Base-by-base conservation (phyloP, 2,888 invertebrate genomes). In the Cheilosia variabilis region DNA sequence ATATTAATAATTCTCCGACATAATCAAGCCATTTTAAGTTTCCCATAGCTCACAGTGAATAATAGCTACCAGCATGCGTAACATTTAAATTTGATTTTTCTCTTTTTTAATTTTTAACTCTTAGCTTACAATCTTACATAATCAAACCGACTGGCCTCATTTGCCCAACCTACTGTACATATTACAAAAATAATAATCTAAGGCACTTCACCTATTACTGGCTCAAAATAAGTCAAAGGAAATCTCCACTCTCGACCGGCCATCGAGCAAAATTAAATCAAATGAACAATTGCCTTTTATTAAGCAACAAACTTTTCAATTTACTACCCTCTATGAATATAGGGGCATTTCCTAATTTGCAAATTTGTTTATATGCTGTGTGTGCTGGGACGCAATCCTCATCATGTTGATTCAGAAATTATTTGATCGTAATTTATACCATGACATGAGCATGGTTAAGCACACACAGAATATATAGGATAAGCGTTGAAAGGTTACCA, bases 271-370 rank as follows among this genome's bases (percentile, higher is more conserved):
- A 24, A 87, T 55, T 24, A 88, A 87, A 60, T 87, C 76, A 88
- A 89, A 88, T 89, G 89, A 89, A 90, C 90, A 90, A 90, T 90
- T 90, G 90, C 87, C 87, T 88, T 88, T 90, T 88, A 90, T 90
- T 90, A 90, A 89, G 89, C 90, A 90, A 90, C 68, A 76, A 82
- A 77, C 77, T 71, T 82, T 82, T 82, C 57, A 68, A 82, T 82
- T 71, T 71, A 62, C 31, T 43, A 43, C 57, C 57, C 81, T 71
- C 43, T 19, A 7, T 45, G 52, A 72, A 79, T 72, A 79, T 79
- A 79, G 79, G 79, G 79, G 79, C 65, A 79, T 43, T 79, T 79
- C 79, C 79, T 79, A 66, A 79, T 79, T 79, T 66, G 58, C 34
- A 63, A 55, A 72, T 77, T 52, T 77, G 31, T 31, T 58, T 43